Conservation (phyloP, 2,113 vertebrate genomes). For the Xenus cinereus region DNA sequence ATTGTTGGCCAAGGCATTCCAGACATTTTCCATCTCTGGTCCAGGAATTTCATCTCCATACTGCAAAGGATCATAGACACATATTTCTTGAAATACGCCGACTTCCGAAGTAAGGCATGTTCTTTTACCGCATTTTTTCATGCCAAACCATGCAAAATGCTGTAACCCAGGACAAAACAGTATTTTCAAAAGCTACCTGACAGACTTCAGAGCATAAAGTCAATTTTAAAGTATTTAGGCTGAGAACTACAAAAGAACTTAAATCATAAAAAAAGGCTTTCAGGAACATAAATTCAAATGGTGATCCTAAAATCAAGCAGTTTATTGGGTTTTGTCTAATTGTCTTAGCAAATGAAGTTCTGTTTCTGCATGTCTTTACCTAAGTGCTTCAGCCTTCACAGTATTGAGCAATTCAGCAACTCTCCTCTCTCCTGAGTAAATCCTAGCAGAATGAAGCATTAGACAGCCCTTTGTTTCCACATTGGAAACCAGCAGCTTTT, state of each 20-base stretch:
- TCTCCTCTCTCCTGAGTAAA: not conserved
- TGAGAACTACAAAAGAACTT: not conserved
- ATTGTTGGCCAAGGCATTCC: slow-evolving; percentile 95
- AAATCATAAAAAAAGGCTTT: not conserved
- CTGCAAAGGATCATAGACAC: slow-evolving; percentile 64
- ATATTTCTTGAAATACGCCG: not conserved
- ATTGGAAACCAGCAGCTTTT: not conserved
- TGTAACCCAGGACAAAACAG: not conserved
- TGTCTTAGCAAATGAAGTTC: not conserved
- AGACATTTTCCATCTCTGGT: slow-evolving; percentile 95
- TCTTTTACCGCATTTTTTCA: not conserved
- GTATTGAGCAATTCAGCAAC: not conserved
- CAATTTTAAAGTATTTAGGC: not conserved
- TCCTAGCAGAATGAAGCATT: not conserved
- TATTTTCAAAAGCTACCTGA: not conserved
- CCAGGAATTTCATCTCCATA: slow-evolving; percentile 96
- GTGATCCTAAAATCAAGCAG: not conserved
- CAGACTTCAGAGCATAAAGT: not conserved
- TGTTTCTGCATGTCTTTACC: not conserved
- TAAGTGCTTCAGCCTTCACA: not conserved
- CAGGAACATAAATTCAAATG: not conserved
- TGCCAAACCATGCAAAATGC: not conserved
- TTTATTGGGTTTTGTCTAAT: not conserved
- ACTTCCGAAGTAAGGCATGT: not conserved
- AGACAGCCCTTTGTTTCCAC: not conserved